phyloP scores from a whole-genome alignment of 1,140 invertebrate species.

The Drosophila repleta region DNA sequence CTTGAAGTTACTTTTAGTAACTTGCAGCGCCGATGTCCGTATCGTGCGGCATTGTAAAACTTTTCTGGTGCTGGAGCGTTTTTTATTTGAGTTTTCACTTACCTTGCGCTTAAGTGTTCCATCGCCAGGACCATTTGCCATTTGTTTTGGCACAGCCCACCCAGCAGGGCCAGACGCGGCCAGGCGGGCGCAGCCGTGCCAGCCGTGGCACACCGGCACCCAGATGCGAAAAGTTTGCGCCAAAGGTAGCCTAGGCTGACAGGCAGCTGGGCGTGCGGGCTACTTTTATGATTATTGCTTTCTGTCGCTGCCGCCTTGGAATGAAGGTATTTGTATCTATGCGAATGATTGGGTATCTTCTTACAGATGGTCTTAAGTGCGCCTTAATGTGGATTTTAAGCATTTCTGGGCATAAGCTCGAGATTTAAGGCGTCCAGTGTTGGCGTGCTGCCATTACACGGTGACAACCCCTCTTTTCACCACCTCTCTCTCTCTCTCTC shows the following conservation, averaged over 20 bases:
- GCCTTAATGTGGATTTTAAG: conserved; percentile 69
- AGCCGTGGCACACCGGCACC: conserved; percentile 13
- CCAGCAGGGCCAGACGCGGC: conserved; percentile 2
- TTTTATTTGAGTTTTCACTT: conserved; percentile 78
- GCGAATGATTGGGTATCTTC: conserved; percentile 20
- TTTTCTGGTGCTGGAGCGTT: conserved; percentile 34
- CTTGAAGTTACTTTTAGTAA: conserved; percentile 35
- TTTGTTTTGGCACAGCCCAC: conserved; percentile 58
- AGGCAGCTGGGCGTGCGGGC: conserved; percentile 47
- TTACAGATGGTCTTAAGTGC: conserved; percentile 37
- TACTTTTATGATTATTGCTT: conserved; percentile 75
- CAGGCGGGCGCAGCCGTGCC: too few relatives aligned
- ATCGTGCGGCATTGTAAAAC: conserved; percentile 63
- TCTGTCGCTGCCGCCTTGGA: conserved; percentile 39
- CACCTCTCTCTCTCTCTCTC: conserved; percentile 3
- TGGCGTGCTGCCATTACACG: conserved; percentile 43
- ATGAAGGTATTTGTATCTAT: conserved; percentile 47
- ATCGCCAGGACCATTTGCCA: conserved; percentile 65
- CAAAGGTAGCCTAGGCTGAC: conserved; percentile 27
- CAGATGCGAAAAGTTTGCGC: conserved; percentile 60
- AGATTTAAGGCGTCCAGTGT: conserved; percentile 52
- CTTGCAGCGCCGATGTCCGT: conserved; percentile 11
- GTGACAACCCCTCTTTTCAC: conserved; percentile 12
- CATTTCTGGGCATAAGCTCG: conserved; percentile 54
- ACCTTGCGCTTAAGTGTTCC: conserved; percentile 72